Evolutionary conservation across 2,113 vertebrate species (phyloP).

Genomic region (Apus apus): DNA sequence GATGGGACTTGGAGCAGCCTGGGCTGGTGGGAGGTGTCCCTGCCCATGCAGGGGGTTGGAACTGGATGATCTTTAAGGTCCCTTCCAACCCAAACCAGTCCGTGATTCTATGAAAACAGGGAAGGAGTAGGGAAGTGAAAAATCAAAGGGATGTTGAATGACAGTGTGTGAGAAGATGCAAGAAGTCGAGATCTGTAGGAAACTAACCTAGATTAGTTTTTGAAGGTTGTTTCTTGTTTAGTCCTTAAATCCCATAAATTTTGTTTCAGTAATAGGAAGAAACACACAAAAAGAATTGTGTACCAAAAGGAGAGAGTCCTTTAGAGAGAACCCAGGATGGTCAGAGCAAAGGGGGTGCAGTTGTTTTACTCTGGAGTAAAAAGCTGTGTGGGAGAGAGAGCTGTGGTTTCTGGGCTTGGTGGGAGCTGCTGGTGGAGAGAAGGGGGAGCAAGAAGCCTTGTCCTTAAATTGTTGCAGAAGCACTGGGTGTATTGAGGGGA

Average conservation of each 20-base stretch:
- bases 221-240: not conserved
- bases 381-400: not conserved
- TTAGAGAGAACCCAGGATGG: rapidly evolving
- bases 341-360: not conserved
- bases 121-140: not conserved
- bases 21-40: too few relatives aligned
- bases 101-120: not conserved
- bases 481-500: rapidly evolving
- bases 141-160: not conserved
- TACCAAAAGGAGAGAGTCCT: not conserved
- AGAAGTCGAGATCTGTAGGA: not conserved
- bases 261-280: not conserved
- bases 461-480: not conserved
- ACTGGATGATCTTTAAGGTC: too few relatives aligned
- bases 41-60: too few relatives aligned
- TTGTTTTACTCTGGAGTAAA: not conserved
- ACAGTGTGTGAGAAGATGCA: not conserved
- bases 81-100: too few relatives aligned
- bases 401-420: rapidly evolving
- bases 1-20: too few relatives aligned
- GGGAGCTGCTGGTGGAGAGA: not conserved
- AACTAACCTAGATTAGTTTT: not conserved
- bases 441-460: not conserved
- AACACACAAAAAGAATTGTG: not conserved
- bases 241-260: not conserved